Evolutionary conservation across 1,140 invertebrate species (phyloP).

Genomic region (Bombus fervidus): DNA sequence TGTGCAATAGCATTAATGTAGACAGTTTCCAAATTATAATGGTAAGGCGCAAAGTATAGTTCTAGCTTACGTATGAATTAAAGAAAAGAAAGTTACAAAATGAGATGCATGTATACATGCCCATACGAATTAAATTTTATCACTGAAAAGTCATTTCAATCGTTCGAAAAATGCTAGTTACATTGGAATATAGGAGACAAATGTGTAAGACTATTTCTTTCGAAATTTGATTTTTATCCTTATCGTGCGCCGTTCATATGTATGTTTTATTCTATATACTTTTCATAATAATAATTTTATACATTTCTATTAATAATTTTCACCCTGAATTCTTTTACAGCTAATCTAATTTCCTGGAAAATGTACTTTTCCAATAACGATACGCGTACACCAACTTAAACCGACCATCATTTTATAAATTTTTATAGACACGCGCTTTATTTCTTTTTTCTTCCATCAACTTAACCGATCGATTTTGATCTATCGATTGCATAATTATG

Average conservation of each 20-base stretch:
- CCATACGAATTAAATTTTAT: neutral
- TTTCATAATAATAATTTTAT: too few relatives aligned
- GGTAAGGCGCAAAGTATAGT: neutral
- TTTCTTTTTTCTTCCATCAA: neutral
- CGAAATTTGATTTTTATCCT: neutral
- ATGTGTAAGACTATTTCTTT: neutral
- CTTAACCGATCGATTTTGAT: neutral
- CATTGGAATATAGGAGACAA: too few relatives aligned
- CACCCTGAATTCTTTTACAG: too few relatives aligned
- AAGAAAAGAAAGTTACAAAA: neutral
- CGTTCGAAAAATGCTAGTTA: neutral
- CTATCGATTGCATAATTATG: neutral
- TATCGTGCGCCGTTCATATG: neutral
- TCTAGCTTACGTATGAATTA: neutral
- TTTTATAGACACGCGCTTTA: too few relatives aligned
- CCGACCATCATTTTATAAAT: too few relatives aligned
- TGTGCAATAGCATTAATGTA: neutral
- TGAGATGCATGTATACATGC: too few relatives aligned
- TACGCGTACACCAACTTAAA: too few relatives aligned
- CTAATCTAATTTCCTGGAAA: too few relatives aligned
- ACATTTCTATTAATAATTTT: too few relatives aligned
- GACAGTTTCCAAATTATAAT: neutral
- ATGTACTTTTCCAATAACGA: too few relatives aligned
- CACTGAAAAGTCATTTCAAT: neutral
- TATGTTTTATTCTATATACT: neutral